Evolutionary conservation across 2,113 vertebrate species (phyloP), one percentile per base, ranked within the genome.

Genomic region (Sorex araneus): DNA sequence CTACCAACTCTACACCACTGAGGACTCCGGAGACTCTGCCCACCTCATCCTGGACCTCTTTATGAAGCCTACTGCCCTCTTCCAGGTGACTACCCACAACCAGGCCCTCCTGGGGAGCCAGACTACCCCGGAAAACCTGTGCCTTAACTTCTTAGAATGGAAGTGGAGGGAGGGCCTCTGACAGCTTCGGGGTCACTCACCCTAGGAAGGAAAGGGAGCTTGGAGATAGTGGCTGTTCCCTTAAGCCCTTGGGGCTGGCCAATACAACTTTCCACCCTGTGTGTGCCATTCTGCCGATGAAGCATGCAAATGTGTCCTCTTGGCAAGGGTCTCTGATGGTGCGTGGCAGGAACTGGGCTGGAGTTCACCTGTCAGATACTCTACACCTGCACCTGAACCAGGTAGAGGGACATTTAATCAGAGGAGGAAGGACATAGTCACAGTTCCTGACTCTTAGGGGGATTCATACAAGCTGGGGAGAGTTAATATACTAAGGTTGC

Each of bases 81-180:
- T 98, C 95, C 95, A 98, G 98, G 98, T 98, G 95, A 95, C 43
- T 60, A 13, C 23, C 77, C 67, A 28, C 30, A 47, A 67, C 19
- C 16, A 50, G 50, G 28, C 6, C 30, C 18, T 80, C 30, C 67
- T 21, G 45, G 40, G 79, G 36, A 3, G 12, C 60, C 50, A 64
- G 8, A 60, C 28, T 4, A 34, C 32, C 45, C 25, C 3, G 8
- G 67, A 94, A 12, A 10, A 64, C 67, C 40, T 75, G 40, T 28
- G 64, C 27, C 63, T 43, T 76, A 13, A 78, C 64, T 84, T 94
- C 82, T 74, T 32, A 93, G 63, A 84, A 0, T 19, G 34, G 10
- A 83, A 34, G 78, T 81, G 16, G 32, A 40, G 71, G 45, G 43
- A 64, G 18, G 16, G 79, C 30, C 34, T 74, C 85, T 67, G 92